Evolutionary conservation across 2,888 invertebrate species (phyloP), one percentile per base, ranked within the genome.

Genomic region (Lasioglossum pauxillum): DNA sequence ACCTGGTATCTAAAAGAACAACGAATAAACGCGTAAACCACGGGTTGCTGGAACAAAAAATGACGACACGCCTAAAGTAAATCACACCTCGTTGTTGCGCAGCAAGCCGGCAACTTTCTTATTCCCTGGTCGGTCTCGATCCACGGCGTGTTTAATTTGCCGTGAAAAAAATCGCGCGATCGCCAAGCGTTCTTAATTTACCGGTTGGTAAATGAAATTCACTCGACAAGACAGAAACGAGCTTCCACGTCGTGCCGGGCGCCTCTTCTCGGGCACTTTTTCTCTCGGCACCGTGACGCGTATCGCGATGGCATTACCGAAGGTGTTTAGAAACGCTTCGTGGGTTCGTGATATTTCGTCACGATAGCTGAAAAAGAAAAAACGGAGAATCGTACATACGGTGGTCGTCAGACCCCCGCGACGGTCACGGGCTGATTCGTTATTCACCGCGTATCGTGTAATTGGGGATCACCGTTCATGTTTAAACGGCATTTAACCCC

Each of bases 351-450:
- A 84, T 82, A 71, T 80, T 71, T 38, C 67, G 60, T 57, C 57
- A 19, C 57, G 80, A 81, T 78, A 82, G 49, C 16, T 46, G 69
- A 10, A 10, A 35, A 35, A 41, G 5, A 5, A 71, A 14, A 71
- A 14, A 60, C 60, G 10, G 14, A 14, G 19, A 31, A 64, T 31
- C 31, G 7, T 64, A 31, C 19, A 7, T 64, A 31, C n/a, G 38
- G 49, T 7, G 71, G 41, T 12, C 10, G 69, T n/a, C 71, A 41
- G 41, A 71, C 71, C 41, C 27, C 67, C 81, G 67, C 8, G 14
- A 76, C 84, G 78, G 86, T 86, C 81, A 86, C 75, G 86, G 78
- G 78, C 81, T 80, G 86, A 71, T 86, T 78, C 85, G 75, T 81
- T 85, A 78, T 86, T 86, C 85, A 84, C 76, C 85, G 80, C 10